Percentiles rank a stretch among this genome's conserved stretches.
Conservation (phyloP, 2,113 vertebrate genomes). For the Calidris pugnax region DNA sequence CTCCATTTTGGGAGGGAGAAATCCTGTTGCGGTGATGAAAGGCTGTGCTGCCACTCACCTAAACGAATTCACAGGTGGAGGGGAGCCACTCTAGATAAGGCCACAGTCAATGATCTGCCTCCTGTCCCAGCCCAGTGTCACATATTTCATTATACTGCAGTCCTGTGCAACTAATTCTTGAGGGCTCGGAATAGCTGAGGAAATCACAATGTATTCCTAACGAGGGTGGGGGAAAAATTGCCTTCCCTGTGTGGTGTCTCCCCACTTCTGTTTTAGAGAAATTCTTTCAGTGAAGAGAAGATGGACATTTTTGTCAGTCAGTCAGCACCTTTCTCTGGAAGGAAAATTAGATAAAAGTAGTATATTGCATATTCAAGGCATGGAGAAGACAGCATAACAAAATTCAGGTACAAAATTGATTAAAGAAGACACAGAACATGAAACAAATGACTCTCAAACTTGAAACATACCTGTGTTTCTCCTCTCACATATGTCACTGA, state of each 20-base stretch:
- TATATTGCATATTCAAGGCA: background rate
- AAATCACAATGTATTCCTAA: background rate
- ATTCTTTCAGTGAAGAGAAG: background rate
- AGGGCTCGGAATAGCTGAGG: background rate
- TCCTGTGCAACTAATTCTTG: background rate
- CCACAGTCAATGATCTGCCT: background rate
- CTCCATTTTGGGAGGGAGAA: background rate
- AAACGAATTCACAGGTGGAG: background rate
- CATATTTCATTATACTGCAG: background rate
- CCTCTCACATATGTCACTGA: background rate
- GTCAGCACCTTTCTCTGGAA: background rate
- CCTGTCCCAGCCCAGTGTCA: background rate
- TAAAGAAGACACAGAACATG: background rate
- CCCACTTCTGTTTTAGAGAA: background rate
- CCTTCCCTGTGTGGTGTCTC: background rate
- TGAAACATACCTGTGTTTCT: background rate
- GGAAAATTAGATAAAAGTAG: background rate
- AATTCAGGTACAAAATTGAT: background rate
- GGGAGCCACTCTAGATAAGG: background rate
- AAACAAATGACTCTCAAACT: background rate
- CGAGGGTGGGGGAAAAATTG: background rate
- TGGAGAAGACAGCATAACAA: background rate
- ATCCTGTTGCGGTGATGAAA: background rate
- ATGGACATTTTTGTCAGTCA: background rate
- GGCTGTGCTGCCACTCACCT: background rate